Evolutionary conservation across 2,113 vertebrate genomes (phyloP).

Genomic region (Emydura subglobosa): DNA sequence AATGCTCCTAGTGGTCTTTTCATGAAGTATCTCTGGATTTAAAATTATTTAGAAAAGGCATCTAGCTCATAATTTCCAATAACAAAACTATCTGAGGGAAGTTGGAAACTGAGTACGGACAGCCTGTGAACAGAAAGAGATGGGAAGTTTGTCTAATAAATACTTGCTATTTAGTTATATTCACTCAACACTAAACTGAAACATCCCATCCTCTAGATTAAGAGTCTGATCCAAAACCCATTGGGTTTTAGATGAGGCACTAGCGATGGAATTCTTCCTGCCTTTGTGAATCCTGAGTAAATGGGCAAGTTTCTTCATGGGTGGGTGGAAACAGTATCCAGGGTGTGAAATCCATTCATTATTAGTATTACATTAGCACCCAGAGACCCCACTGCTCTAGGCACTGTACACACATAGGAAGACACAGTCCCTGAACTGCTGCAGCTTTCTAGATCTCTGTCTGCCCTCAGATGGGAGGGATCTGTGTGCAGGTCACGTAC

Average conservation of each 20-base stretch:
- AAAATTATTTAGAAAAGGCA: neutral
- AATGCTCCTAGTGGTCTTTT: neutral
- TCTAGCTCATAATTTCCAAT: neutral
- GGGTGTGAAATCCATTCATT: neutral
- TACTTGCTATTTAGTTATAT: neutral
- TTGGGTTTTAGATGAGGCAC: neutral
- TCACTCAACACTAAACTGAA: neutral
- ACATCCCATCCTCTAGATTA: neutral
- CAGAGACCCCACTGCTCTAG: neutral
- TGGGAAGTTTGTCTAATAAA: neutral
- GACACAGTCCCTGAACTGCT: neutral
- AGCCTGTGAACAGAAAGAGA: neutral
- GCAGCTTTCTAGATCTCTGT: neutral
- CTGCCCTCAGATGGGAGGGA: neutral
- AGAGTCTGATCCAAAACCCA: neutral
- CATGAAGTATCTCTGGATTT: neutral
- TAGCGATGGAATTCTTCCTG: neutral
- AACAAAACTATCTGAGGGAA: neutral
- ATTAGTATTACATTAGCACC: neutral
- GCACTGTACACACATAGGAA: neutral
- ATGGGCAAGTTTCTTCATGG: neutral
- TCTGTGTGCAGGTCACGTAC: neutral
- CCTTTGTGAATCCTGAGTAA: neutral
- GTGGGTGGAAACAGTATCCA: neutral
- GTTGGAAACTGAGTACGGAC: neutral